phyloP scores from a whole-genome alignment of 2,797 vertebrate species.

The Acanthiza pusilla region DNA sequence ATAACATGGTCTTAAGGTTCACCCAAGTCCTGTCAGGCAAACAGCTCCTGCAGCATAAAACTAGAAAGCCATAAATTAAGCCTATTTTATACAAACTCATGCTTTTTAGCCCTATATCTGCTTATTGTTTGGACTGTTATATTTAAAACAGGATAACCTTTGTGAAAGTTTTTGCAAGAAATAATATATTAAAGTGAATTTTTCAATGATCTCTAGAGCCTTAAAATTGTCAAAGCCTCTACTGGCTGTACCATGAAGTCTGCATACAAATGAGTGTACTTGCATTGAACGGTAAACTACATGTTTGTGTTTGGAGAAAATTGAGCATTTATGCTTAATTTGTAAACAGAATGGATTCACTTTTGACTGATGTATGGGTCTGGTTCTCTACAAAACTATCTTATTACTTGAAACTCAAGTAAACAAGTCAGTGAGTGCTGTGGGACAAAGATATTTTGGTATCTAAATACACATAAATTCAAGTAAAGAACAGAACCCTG shows the following conservation, averaged over 20 bases:
- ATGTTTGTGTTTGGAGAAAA: not conserved
- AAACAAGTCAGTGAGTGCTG: not conserved
- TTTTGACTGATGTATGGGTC: not conserved
- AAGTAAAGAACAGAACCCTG: not conserved
- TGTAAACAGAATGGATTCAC: not conserved
- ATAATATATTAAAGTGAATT: not conserved
- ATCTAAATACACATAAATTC: not conserved
- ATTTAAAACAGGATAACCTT: not conserved
- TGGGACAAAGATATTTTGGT: not conserved
- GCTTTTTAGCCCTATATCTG: not conserved
- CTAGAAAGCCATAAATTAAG: not conserved
- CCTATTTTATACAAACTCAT: not conserved
- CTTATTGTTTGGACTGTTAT: not conserved
- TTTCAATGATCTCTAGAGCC: not conserved
- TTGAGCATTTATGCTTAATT: not conserved
- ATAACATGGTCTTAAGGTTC: not conserved
- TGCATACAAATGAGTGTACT: not conserved
- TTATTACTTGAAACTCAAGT: not conserved
- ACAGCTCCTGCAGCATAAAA: not conserved
- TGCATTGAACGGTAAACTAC: not conserved
- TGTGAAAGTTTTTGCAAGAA: not conserved
- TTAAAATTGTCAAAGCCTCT: not conserved
- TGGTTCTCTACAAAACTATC: not conserved
- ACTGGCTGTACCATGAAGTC: not conserved
- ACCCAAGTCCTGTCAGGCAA: not conserved